phyloP scores from a whole-genome alignment of 2,797 vertebrate species.

The Naso thynnoides region DNA sequence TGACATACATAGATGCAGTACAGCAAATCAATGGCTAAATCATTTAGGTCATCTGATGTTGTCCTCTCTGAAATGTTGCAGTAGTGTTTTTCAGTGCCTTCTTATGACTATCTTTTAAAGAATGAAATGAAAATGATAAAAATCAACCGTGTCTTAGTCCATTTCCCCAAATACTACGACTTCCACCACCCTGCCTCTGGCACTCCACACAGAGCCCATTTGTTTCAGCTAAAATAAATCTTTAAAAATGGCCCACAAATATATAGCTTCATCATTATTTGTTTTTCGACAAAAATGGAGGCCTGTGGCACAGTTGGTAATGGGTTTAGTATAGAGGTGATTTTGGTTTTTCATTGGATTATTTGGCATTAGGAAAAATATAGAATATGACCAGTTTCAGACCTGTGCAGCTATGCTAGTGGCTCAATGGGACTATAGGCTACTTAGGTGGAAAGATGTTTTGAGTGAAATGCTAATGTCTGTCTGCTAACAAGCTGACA shows the following conservation, averaged over 20 bases:
- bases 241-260: not conserved
- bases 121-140: slow-evolving; percentile 22
- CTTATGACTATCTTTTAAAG: not conserved
- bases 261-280: slow-evolving; percentile 1
- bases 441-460: not conserved
- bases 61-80: slow-evolving; percentile 37
- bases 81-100: slow-evolving; percentile 19
- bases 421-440: not conserved
- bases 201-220: not conserved
- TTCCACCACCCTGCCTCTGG: not conserved
- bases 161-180: not conserved
- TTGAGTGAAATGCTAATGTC: not conserved
- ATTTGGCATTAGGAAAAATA: not conserved
- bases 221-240: slow-evolving; percentile 7
- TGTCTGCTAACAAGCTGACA: not conserved
- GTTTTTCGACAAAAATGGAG: not conserved
- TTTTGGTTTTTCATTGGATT: too few species aligned
- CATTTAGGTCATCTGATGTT: slow-evolving; percentile 34
- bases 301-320: not conserved
- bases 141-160: not conserved
- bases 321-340: too few species aligned
- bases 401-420: too few species aligned
- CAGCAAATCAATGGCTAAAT: slow-evolving; percentile 61
- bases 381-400: too few species aligned
- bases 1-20: slow-evolving; percentile 53